Conservation (phyloP, 2,113 vertebrate species). For the Antechinus flavipes region DNA sequence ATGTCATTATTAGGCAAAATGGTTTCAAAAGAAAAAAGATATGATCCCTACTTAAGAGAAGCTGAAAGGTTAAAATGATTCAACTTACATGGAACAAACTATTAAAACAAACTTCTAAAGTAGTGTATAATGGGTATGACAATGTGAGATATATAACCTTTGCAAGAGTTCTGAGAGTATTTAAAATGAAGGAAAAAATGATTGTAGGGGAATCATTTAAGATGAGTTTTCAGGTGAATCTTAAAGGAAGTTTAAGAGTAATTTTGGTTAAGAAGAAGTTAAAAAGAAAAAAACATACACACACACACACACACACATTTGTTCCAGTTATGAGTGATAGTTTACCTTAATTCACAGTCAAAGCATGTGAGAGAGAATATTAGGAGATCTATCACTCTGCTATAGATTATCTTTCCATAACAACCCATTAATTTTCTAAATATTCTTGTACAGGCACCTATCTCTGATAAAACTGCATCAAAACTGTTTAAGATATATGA, state of each 20-base stretch:
- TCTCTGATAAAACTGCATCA: background rate
- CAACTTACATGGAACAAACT: background rate
- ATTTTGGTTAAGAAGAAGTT: background rate
- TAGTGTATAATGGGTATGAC: background rate
- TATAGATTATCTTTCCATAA: background rate
- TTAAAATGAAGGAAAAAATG: background rate
- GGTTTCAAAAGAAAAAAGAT: background rate
- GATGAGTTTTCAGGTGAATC: background rate
- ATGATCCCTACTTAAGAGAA: background rate
- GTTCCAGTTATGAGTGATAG: background rate
- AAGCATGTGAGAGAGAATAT: background rate
- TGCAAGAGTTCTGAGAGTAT: background rate
- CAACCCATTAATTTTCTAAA: background rate
- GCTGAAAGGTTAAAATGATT: background rate
- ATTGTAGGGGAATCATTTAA: background rate
- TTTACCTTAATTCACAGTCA: background rate
- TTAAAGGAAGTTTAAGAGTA: background rate
- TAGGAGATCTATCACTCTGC: rapidly evolving
- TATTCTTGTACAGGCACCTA: background rate
- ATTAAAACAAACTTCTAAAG: background rate
- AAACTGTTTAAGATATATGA: background rate
- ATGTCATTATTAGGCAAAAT: background rate
- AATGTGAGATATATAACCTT: background rate
- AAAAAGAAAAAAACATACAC: too few relatives aligned
- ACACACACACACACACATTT: too few relatives aligned